Evolutionary conservation across 1,140 invertebrate species (phyloP).

Genomic region (Bombus soroeensis): DNA sequence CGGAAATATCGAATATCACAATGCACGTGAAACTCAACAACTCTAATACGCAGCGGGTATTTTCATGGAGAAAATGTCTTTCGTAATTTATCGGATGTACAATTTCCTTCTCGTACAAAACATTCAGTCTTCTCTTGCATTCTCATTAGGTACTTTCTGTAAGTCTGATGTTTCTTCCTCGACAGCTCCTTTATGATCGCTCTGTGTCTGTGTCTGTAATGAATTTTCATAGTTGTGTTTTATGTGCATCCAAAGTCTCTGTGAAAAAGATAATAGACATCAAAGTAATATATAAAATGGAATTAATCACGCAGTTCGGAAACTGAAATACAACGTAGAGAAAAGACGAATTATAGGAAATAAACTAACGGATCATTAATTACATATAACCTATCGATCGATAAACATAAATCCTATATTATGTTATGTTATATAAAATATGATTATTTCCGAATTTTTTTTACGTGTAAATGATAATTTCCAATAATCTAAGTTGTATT

Average conservation of each 20-base stretch:
- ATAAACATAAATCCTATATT: background rate
- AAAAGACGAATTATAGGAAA: too few species aligned
- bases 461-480: background rate
- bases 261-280: background rate
- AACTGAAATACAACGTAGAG: too few species aligned
- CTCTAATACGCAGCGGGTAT: background rate
- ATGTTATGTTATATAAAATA: background rate
- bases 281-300: background rate
- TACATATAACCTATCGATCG: background rate
- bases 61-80: background rate
- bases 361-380: too few species aligned
- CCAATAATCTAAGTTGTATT: background rate
- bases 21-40: background rate
- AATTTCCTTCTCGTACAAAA: background rate
- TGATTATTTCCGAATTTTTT: too few species aligned
- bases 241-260: constrained; percentile 63
- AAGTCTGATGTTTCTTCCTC: background rate
- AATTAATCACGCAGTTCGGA: background rate
- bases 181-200: background rate
- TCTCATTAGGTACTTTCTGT: background rate
- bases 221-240: constrained; percentile 47
- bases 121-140: background rate
- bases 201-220: background rate
- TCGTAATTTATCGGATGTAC: background rate
- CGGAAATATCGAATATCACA: background rate